These are phyloP conservation scores for Botia almorhae DNA, from an alignment of 2,797 vertebrate species.

Conservation along the genomic window DNA sequence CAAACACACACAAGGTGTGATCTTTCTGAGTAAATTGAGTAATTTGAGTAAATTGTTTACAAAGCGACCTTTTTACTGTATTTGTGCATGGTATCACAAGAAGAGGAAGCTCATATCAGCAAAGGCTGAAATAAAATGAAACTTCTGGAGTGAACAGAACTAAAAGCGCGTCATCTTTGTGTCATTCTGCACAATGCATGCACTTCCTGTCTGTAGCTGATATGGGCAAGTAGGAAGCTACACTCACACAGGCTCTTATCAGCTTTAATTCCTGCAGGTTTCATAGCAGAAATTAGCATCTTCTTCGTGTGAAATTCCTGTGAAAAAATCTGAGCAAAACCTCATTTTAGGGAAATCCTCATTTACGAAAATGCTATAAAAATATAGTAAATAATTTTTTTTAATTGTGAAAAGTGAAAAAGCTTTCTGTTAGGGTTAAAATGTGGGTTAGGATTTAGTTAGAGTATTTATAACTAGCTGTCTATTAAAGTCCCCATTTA, in stretches of 20 bases:
- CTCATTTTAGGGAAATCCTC: too few species aligned
- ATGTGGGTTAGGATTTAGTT: too few species aligned
- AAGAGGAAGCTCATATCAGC: constrained; percentile 41
- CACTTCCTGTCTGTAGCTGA: constrained; percentile 60
- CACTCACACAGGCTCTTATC: constrained; percentile 68
- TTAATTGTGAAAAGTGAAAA: too few species aligned
- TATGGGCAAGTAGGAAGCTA: constrained; percentile 45
- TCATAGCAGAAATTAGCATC: constrained; percentile 67
- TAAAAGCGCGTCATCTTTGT: constrained; percentile 49
- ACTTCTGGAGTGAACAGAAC: constrained; percentile 33
- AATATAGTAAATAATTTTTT: too few species aligned
- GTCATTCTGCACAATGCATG: constrained; percentile 57
- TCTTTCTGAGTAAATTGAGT: too few species aligned
- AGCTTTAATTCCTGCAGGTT: constrained; percentile 59
- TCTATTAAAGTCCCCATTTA: too few species aligned
- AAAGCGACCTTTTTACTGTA: constrained; percentile 13
- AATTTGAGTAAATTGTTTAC: background rate
- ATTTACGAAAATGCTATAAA: too few species aligned
- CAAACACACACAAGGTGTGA: constrained; percentile 67
- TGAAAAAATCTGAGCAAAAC: too few species aligned
- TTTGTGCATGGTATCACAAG: background rate
- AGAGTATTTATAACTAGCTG: too few species aligned
- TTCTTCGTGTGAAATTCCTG: constrained; percentile 24
- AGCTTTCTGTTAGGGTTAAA: too few species aligned
- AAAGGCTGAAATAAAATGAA: constrained; percentile 41